Conservation (phyloP, 2,888 invertebrate species). For the Hypolimnas misippus region DNA sequence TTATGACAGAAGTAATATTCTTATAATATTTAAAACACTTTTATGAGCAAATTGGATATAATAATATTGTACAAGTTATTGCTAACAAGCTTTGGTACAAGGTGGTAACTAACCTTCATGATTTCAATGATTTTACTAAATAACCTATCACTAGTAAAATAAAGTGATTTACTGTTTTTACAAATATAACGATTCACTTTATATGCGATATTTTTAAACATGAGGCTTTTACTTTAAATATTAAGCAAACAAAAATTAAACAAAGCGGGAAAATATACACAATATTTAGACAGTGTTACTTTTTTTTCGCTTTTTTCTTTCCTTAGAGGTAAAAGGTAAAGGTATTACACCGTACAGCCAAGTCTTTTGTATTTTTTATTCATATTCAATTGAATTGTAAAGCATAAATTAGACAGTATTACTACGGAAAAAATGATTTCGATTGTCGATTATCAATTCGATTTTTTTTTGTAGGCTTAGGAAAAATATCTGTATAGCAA, state of each 20-base stretch:
- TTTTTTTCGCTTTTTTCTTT: no score
- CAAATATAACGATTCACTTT: conserved; percentile 1
- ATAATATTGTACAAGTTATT: not conserved
- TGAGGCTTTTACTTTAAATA: conserved; percentile 2
- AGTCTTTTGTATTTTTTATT: no score
- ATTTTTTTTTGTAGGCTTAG: no score
- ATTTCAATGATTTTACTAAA: conserved; percentile 15
- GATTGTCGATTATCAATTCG: no score
- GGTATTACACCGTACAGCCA: no score
- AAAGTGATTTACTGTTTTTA: not conserved
- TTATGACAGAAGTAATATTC: not conserved
- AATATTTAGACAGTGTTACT: no score
- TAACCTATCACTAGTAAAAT: conserved; percentile 2
- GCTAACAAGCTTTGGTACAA: no score
- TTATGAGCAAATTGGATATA: not conserved
- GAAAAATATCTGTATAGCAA: no score
- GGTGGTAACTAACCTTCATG: conserved; percentile 44
- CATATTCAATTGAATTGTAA: no score
- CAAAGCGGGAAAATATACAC: not conserved
- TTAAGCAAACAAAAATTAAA: not conserved
- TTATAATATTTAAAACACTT: not conserved
- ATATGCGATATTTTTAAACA: conserved; percentile 28
- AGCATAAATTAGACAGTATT: no score
- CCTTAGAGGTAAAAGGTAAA: no score
- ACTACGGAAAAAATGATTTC: no score